Percentiles rank a stretch among this genome's conserved stretches.
Evolutionary conservation across 2,888 invertebrate species (phyloP).

Genomic region (Agrotis puta): DNA sequence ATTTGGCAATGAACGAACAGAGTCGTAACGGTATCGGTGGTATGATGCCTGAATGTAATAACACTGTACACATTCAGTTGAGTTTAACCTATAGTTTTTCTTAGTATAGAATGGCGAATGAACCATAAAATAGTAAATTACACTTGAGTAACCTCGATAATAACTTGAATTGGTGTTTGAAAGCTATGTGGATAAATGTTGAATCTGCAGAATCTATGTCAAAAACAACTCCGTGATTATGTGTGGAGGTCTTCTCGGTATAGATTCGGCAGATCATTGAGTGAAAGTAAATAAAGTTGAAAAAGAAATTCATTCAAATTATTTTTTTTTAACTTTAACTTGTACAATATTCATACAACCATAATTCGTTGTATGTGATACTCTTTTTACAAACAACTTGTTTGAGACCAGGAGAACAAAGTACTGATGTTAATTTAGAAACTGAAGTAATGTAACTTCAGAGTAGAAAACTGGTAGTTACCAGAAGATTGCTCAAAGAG

Average conservation of each 20-base stretch:
- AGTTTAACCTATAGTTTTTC: neutral
- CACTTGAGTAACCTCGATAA: neutral
- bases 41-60: constrained; percentile 52
- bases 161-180: constrained; percentile 20
- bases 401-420: neutral
- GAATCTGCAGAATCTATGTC: neutral
- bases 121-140: neutral
- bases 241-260: too few species aligned
- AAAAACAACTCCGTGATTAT: neutral
- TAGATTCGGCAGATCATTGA: too few species aligned
- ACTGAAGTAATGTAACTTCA: neutral
- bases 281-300: neutral
- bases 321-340: too few species aligned
- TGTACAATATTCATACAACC: too few species aligned
- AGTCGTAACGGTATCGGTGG: constrained; percentile 46
- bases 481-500: constrained; percentile 3
- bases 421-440: neutral
- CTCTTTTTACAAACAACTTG: neutral
- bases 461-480: neutral
- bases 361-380: neutral
- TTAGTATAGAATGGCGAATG: neutral
- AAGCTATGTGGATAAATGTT: neutral
- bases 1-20: constrained; percentile 54
- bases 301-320: neutral
- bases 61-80: neutral